phyloP scores from a whole-genome alignment of 2,888 invertebrate species.

The Scaptomyza caliginosa region DNA sequence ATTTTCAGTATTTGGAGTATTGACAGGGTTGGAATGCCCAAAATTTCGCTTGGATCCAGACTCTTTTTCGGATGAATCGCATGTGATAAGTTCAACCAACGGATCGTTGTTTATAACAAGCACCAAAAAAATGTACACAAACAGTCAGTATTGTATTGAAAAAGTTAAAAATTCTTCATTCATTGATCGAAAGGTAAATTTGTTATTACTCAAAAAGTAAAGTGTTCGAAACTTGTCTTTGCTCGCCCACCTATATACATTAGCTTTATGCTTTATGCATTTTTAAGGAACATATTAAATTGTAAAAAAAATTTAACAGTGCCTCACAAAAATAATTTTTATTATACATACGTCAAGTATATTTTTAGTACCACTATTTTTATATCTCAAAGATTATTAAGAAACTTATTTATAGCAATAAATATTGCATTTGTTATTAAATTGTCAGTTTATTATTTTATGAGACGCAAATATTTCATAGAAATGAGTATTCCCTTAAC shows the following conservation, averaged over 20 bases:
- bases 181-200: slow-evolving; percentile 72
- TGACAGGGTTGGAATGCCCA: slow-evolving; percentile 76
- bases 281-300: neutral
- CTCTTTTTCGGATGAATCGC: slow-evolving; percentile 71
- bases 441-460: no score
- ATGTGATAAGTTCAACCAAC: slow-evolving; percentile 76
- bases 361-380: no score
- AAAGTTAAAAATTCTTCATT: slow-evolving; percentile 62
- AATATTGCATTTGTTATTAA: no score
- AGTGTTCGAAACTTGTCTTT: neutral
- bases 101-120: slow-evolving; percentile 75
- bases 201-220: neutral
- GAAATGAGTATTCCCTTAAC: no score
- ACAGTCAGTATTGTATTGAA: slow-evolving; percentile 81
- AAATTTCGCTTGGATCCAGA: slow-evolving; percentile 81
- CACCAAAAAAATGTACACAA: slow-evolving; percentile 68
- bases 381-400: no score
- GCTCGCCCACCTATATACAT: neutral
- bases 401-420: no score
- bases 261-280: no score
- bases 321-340: neutral
- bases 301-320: no score
- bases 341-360: no score
- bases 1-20: slow-evolving; percentile 78
- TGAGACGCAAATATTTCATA: neutral